These are phyloP conservation scores for Tachina grossa DNA, from an alignment of 2,888 invertebrate species.

Conservation along the genomic window DNA sequence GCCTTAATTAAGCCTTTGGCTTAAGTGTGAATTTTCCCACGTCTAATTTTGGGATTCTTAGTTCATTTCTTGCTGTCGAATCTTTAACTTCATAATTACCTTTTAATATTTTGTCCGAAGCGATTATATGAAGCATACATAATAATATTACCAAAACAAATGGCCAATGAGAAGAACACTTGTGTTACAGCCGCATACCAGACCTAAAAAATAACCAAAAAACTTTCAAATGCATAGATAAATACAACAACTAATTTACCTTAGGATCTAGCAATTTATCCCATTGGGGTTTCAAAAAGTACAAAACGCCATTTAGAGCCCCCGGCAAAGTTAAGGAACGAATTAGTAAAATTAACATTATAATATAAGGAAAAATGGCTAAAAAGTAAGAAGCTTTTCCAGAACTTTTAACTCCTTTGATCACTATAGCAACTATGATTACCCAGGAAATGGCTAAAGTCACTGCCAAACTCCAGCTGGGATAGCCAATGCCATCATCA, in stretches of 20 bases:
- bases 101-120: constrained; percentile 85
- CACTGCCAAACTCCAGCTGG: constrained; percentile 84
- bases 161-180: constrained; percentile 86
- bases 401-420: constrained; percentile 85
- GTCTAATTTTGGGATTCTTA: too few species aligned
- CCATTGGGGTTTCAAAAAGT: constrained; percentile 87
- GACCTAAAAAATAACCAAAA: constrained; percentile 81
- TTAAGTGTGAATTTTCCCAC: too few species aligned
- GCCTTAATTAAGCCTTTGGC: too few species aligned
- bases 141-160: constrained; percentile 86
- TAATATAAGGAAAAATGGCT: constrained; percentile 87
- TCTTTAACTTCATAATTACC: constrained; percentile 77
- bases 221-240: not conserved
- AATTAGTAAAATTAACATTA: constrained; percentile 85
- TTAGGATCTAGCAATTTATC: constrained; percentile 81
- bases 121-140: constrained; percentile 86
- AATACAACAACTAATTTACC: constrained; percentile 57
- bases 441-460: constrained; percentile 85
- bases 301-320: constrained; percentile 86
- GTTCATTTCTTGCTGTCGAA: too few species aligned
- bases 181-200: constrained; percentile 87
- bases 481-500: constrained; percentile 84
- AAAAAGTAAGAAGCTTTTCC: constrained; percentile 88
- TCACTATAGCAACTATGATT: constrained; percentile 83
- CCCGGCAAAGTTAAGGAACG: constrained; percentile 86